Conservation (phyloP, 2,888 invertebrate genomes). For the Baccha elongata region DNA sequence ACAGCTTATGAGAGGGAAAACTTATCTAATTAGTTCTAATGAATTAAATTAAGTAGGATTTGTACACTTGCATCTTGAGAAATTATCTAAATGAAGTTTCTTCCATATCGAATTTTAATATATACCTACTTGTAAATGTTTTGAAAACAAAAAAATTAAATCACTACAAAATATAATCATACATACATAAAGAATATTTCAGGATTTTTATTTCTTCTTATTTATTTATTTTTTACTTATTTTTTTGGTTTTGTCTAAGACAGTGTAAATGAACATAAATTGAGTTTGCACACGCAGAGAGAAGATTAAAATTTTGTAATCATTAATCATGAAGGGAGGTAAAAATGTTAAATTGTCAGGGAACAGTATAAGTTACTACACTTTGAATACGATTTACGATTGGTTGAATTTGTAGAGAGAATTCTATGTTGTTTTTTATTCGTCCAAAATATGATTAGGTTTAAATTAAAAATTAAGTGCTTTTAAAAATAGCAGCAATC, state of each 20-base stretch:
- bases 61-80: constrained; percentile 26
- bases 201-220: not conserved
- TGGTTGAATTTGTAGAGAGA: not conserved
- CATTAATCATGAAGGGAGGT: constrained; percentile 44
- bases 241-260: constrained; percentile 22
- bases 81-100: constrained; percentile 1
- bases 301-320: constrained; percentile 47
- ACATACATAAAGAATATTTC: not conserved
- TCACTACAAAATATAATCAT: constrained; percentile 5
- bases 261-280: constrained; percentile 45
- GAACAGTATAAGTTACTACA: constrained; percentile 16
- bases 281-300: constrained; percentile 34
- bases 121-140: not conserved
- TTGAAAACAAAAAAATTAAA: not conserved
- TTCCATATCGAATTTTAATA: constrained; percentile 8
- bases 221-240: constrained; percentile 5
- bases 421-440: no score
- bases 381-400: constrained; percentile 35
- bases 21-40: constrained; percentile 57
- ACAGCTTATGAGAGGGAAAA: constrained; percentile 39
- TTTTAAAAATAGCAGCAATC: no score
- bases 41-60: constrained; percentile 54
- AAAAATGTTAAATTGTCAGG: constrained; percentile 14
- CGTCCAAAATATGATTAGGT: no score
- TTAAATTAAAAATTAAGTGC: no score